Evolutionary conservation across 2,113 vertebrate species (phyloP).

Genomic region (Phyllopteryx taeniolatus): DNA sequence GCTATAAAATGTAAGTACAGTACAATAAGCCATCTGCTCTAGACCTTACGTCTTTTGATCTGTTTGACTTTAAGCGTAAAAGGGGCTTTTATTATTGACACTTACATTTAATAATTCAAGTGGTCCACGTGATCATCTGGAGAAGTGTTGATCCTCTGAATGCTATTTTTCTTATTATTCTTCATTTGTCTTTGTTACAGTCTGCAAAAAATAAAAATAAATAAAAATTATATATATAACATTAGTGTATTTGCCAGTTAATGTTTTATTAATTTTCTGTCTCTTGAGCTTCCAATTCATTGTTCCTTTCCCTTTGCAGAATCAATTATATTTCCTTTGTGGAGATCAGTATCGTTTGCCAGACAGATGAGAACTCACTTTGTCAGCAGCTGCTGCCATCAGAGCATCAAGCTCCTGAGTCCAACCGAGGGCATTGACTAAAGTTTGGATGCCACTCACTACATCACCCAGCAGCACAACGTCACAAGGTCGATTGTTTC

Average conservation of each 20-base stretch:
- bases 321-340: conserved; percentile 94
- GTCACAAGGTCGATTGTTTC: conserved; percentile 62
- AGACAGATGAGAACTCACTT: conserved; percentile 75
- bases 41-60: no score
- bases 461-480: conserved; percentile 84
- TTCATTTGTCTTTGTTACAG: conserved; percentile 32
- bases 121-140: background rate
- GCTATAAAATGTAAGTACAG: no score
- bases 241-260: background rate
- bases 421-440: conserved; percentile 85
- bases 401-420: conserved; percentile 73
- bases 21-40: no score
- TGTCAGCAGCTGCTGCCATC: conserved; percentile 62
- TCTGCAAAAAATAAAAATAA: conserved; percentile 48
- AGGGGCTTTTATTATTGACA: background rate
- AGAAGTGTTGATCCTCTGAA: background rate
- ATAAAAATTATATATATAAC: background rate
- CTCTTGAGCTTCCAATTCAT: background rate
- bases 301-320: conserved; percentile 63
- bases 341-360: conserved; percentile 89
- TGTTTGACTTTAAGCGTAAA: background rate
- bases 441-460: conserved; percentile 72
- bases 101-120: background rate
- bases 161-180: conserved; percentile 40
- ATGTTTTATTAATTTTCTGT: background rate